Conservation (phyloP, 2,797 vertebrate genomes). For the Darevskia mixta region DNA sequence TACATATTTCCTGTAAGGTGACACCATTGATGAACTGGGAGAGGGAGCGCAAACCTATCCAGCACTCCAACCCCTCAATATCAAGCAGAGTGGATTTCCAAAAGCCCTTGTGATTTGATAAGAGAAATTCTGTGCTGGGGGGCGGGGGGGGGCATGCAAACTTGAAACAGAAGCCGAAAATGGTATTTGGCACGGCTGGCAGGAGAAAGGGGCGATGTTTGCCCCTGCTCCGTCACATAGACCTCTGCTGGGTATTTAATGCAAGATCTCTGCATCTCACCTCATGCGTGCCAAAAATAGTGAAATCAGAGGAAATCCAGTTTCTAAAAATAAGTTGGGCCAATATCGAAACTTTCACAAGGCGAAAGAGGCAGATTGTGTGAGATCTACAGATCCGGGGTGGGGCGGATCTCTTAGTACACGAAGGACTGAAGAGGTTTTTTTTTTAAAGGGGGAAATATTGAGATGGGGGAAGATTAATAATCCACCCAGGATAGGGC, state of each 20-base stretch:
- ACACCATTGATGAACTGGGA: not conserved
- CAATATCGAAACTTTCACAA: not conserved
- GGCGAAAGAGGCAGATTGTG: not conserved
- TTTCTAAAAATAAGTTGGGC: conserved; percentile 50
- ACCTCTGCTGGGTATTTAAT: not conserved
- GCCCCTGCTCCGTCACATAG: no score
- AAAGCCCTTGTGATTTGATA: conserved; percentile 60
- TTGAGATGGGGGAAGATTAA: not conserved
- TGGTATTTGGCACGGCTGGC: not conserved
- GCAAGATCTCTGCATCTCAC: not conserved
- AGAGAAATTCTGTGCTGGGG: conserved; percentile 49
- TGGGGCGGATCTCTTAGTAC: not conserved
- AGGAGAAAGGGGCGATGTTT: not conserved
- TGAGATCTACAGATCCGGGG: not conserved
- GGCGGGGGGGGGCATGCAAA: conserved; percentile 42
- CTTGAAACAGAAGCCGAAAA: not conserved
- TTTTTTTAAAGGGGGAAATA: not conserved
- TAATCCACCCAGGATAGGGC: no score
- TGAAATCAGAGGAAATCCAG: conserved; percentile 46
- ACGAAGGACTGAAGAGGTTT: not conserved
- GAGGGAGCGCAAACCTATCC: not conserved
- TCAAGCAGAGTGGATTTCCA: not conserved
- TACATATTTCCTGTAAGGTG: not conserved
- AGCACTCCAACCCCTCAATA: not conserved
- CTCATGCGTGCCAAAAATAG: conserved; percentile 50